Conservation (phyloP, 2,888 invertebrate species). For the Syrista parreyssii region DNA sequence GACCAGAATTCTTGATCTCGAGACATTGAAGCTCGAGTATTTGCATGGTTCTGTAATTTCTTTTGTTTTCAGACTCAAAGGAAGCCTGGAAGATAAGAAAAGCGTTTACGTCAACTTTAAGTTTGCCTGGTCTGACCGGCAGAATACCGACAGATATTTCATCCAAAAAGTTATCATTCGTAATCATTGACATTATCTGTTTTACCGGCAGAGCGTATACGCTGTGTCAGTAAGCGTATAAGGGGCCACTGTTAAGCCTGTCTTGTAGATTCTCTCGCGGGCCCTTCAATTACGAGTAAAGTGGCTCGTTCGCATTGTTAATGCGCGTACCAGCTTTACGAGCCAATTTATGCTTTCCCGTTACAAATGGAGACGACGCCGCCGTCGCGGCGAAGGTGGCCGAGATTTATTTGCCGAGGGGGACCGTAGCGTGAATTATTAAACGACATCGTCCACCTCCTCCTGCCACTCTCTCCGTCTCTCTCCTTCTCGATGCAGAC, state of each 20-base stretch:
- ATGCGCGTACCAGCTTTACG: conserved; percentile 2
- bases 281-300: conserved; percentile 5
- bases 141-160: background rate
- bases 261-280: background rate
- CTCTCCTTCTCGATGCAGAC: too few relatives aligned
- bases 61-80: background rate
- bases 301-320: conserved; percentile 9
- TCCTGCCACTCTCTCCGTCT: background rate
- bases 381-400: conserved; percentile 11
- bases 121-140: background rate
- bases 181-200: background rate
- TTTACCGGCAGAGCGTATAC: background rate
- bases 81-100: background rate
- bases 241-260: background rate
- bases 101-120: background rate
- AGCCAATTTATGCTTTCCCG: conserved; percentile 9
- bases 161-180: background rate
- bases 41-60: background rate
- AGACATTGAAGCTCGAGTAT: background rate
- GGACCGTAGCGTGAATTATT: conserved; percentile 13
- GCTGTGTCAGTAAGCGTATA: background rate
- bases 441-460: background rate
- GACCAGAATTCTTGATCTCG: background rate
- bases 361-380: conserved; percentile 2
- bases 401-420: conserved; percentile 51